Evolutionary conservation across 2,888 invertebrate species (phyloP).

Genomic region (Gnatocerus cornutus): DNA sequence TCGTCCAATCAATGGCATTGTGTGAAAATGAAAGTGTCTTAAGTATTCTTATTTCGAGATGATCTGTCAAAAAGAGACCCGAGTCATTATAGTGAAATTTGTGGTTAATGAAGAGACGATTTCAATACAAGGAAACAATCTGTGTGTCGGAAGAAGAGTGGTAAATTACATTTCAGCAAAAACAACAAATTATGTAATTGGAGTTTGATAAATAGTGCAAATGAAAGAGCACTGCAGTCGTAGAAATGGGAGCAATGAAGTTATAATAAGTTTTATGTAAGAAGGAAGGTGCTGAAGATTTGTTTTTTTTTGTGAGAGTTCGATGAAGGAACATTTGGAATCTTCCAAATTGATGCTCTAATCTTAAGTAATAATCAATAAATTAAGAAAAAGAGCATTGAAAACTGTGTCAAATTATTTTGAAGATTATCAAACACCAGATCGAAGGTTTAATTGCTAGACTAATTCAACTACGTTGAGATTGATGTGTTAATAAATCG

Average conservation of each 20-base stretch:
- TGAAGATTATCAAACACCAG: too few species aligned
- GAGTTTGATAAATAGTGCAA: not conserved
- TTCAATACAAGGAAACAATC: constrained; percentile 4
- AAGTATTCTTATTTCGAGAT: not conserved
- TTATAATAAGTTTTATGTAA: not conserved
- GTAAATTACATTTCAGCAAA: not conserved
- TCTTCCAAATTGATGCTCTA: too few species aligned
- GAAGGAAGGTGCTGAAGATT: too few species aligned
- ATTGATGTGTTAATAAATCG: too few species aligned
- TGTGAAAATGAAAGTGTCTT: constrained; percentile 1
- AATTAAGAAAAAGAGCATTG: too few species aligned
- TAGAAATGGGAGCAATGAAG: not conserved
- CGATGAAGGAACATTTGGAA: too few species aligned
- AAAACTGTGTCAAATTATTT: too few species aligned
- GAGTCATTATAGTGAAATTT: not conserved
- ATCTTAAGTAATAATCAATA: too few species aligned
- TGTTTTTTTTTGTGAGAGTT: too few species aligned
- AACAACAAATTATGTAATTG: constrained; percentile 5
- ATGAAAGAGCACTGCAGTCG: not conserved
- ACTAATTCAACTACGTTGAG: too few species aligned
- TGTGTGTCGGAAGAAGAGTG: not conserved
- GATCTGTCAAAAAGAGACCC: not conserved
- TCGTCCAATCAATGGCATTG: not conserved
- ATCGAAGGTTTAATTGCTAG: too few species aligned
- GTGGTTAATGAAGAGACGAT: not conserved